Base-by-base conservation (phyloP, 2,113 vertebrate genomes). In the Antennarius striatus region DNA sequence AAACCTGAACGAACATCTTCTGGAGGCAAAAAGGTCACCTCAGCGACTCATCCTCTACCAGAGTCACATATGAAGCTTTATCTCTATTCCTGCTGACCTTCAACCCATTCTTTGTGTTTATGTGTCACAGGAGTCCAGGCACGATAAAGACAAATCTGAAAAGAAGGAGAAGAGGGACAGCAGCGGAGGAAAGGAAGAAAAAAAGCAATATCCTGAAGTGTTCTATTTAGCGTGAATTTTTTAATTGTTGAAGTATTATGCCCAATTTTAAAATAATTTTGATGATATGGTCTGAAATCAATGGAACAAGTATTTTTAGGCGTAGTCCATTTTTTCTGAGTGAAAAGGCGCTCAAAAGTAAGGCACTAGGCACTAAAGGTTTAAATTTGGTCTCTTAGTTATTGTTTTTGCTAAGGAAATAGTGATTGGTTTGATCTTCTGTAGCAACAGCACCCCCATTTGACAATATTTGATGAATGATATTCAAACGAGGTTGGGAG, bases 151-250 rank as follows among this genome's bases (percentile, higher is more conserved):
- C 85, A 98, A 99, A 89, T 73, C 95, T 64, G 97, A 99, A 78
- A 99, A 99, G 91, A 98, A 90, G 58, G 90, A 98, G 71, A 99
- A 99, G 89, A 91, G 96, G 65, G 96, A 99, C 53, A 95, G 95
- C 86, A 92, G 94, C 73, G 95, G 96, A 50, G 94, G 95, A 56
- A 99, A 99, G 86, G 98, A 99, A 87, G 97, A 99, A 77, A 99
- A 99, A 93, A 99, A 98, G 93, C 98, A 99, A 99, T 99, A 99
- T 99, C 98, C 97, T 99, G 96, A 88, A 83, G 72, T 10, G 15
- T 53, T 49, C 7, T 17, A 36, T 42, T 49, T 10, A 9, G 15
- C 12, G 16, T 43, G 46, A 58, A 39, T 54, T 48, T 57, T 54
- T 46, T 0, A 29, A 22, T 36, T 32, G 55, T 39, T 39, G 43